Evolutionary conservation across 2,797 vertebrate species (phyloP).

Genomic region (Pygocentrus nattereri): DNA sequence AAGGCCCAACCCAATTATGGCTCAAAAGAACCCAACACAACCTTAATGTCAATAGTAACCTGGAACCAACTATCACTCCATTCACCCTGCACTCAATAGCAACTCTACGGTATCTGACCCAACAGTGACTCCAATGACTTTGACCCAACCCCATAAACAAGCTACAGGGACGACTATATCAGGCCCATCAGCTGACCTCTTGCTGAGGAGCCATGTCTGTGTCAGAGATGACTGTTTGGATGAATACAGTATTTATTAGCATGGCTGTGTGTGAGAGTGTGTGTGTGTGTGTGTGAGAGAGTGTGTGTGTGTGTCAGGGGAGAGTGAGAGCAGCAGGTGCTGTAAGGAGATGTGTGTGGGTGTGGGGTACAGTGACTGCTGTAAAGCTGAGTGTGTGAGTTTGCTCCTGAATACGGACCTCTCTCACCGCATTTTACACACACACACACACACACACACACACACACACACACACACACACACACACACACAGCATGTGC

Average conservation of each 20-base stretch:
- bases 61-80: neutral
- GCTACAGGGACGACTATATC: too few relatives aligned
- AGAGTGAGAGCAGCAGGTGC: constrained; percentile 48
- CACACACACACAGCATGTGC: neutral
- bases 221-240: neutral
- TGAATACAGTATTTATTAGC: neutral
- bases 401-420: neutral
- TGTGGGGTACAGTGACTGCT: neutral
- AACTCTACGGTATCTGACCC: too few relatives aligned
- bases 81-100: neutral
- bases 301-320: constrained; percentile 14
- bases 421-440: too few relatives aligned
- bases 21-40: too few relatives aligned
- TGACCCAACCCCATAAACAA: neutral
- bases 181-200: too few relatives aligned
- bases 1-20: too few relatives aligned
- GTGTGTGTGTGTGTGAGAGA: constrained; percentile 10
- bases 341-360: constrained; percentile 8
- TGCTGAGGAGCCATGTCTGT: too few relatives aligned
- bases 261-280: neutral
- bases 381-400: neutral
- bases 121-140: neutral
- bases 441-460: too few relatives aligned
- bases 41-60: neutral
- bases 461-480: neutral